Evolutionary conservation across 2,797 vertebrate species (phyloP).

Genomic region (Anguilla pacifica): DNA sequence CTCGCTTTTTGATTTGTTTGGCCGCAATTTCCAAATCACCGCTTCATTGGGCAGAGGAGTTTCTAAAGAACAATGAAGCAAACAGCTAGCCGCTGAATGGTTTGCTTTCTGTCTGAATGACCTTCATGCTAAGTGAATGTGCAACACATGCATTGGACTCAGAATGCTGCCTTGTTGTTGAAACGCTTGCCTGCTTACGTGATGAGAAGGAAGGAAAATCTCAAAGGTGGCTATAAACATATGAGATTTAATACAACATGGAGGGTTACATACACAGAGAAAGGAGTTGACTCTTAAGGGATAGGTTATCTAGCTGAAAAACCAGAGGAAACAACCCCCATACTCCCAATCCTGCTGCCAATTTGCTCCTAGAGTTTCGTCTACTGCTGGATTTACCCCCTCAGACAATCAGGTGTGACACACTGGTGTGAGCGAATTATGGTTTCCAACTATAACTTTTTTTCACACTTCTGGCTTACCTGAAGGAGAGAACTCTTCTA

Average conservation of each 20-base stretch:
- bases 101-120: background rate
- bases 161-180: conserved; percentile 6
- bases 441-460: conserved; percentile 26
- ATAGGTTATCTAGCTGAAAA: conserved; percentile 48
- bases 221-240: conserved; percentile 17
- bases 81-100: background rate
- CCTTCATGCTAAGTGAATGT: conserved; percentile 12
- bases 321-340: conserved; percentile 34
- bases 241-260: conserved; percentile 24
- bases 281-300: conserved; percentile 32
- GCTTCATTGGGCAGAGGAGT: background rate
- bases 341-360: conserved; percentile 38
- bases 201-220: background rate
- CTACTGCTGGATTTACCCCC: conserved; percentile 43
- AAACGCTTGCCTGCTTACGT: background rate
- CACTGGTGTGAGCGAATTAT: conserved; percentile 30
- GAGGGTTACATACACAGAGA: conserved; percentile 22
- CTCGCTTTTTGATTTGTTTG: background rate
- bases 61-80: background rate
- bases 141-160: background rate
- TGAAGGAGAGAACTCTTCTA: background rate
- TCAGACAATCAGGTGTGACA: conserved; percentile 31
- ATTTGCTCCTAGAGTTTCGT: conserved; percentile 42
- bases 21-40: background rate
- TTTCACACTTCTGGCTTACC: conserved; percentile 14